Percentiles rank a stretch among this genome's conserved stretches.
These are phyloP conservation scores for Cardiocondyla obscurior DNA, from an alignment of 1,140 invertebrate genomes.

Conservation along the genomic window DNA sequence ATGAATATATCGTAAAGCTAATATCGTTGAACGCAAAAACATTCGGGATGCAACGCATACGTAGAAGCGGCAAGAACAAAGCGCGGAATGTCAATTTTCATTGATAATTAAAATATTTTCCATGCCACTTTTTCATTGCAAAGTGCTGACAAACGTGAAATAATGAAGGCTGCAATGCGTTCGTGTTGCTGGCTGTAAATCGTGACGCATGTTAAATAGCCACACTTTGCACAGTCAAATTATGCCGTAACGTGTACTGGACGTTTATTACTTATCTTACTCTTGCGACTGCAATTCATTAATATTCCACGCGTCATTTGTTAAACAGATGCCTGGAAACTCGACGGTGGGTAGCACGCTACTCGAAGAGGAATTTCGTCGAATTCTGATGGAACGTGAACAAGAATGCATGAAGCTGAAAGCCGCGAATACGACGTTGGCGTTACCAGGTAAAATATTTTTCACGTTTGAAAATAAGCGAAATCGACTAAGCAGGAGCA, in stretches of 20 bases:
- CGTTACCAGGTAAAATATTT: slow-evolving; percentile 69
- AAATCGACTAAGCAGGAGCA: neutral
- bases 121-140: too few species aligned
- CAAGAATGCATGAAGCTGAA: slow-evolving; percentile 70
- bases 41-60: neutral
- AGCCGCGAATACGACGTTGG: slow-evolving; percentile 66
- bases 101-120: neutral
- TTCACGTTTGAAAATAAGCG: slow-evolving; percentile 26
- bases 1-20: neutral
- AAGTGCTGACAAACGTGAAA: neutral
- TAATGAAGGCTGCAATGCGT: neutral
- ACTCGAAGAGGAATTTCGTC: slow-evolving; percentile 72
- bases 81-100: neutral
- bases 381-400: slow-evolving; percentile 69
- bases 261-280: slow-evolving; percentile 26
- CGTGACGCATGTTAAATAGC: neutral
- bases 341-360: slow-evolving; percentile 75
- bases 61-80: neutral
- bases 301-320: slow-evolving; percentile 41
- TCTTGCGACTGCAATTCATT: slow-evolving; percentile 37
- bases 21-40: neutral
- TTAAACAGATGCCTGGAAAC: slow-evolving; percentile 73
- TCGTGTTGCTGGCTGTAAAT: slow-evolving; percentile 6
- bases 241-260: neutral
- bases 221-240: neutral